A percentile compares a stretch with the other conserved stretches of the same genome.
Conservation (phyloP, 1,140 invertebrate genomes). For the Hetaerina americana region DNA sequence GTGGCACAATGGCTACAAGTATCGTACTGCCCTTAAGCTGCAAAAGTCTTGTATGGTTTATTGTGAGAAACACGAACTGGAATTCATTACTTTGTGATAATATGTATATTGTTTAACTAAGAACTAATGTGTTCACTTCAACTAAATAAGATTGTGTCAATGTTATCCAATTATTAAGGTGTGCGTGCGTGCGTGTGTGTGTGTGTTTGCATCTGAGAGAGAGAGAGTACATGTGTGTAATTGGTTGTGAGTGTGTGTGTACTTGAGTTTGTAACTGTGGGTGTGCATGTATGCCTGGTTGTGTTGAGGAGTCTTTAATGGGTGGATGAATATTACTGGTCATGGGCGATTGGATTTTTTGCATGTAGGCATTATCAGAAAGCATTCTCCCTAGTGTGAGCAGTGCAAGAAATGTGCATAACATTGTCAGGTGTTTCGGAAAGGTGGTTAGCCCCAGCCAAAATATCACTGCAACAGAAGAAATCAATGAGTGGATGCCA, state of each 20-base stretch:
- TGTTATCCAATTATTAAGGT: not conserved
- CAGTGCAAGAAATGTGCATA: too few species aligned
- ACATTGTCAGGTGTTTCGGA: too few species aligned
- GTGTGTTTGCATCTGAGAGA: not conserved
- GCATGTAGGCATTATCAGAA: too few species aligned
- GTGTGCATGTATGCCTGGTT: not conserved
- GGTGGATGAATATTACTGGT: not conserved
- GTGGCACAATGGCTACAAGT: not conserved
- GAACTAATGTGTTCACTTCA: not conserved
- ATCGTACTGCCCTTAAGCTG: not conserved
- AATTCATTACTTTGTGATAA: slow-evolving; percentile 1
- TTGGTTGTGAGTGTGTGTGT: not conserved
- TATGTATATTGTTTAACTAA: slow-evolving; percentile 1
- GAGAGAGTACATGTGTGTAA: not conserved
- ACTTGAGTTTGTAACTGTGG: not conserved
- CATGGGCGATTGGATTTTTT: too few species aligned
- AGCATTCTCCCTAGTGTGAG: too few species aligned
- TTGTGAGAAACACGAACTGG: not conserved
- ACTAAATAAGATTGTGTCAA: not conserved
- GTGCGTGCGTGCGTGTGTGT: not conserved
- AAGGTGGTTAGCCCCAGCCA: not conserved
- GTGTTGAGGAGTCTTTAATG: not conserved
- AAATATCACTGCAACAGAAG: not conserved
- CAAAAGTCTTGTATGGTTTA: not conserved
- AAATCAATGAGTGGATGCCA: not conserved